Percentiles rank a stretch among this genome's conserved stretches.
phyloP scores from a whole-genome alignment of 1,140 invertebrate genomes.

The Antheraea mylitta region DNA sequence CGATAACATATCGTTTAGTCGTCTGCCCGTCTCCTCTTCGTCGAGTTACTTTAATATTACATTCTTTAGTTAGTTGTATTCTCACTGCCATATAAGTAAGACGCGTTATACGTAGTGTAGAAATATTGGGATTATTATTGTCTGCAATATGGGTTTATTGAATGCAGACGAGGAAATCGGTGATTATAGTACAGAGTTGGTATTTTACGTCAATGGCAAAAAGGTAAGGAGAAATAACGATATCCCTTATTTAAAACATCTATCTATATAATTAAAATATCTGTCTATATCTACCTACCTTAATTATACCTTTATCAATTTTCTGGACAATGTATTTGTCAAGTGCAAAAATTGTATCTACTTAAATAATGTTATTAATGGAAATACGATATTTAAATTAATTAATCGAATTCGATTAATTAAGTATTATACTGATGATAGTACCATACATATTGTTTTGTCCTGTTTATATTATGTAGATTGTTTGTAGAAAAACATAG shows the following conservation, averaged over 20 bases:
- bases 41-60: not conserved
- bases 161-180: conserved; percentile 51
- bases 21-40: not conserved
- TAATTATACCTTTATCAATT: not conserved
- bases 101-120: conserved; percentile 15
- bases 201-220: conserved; percentile 68
- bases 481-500: not conserved
- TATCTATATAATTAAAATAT: too few species aligned
- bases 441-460: not conserved
- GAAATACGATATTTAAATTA: too few species aligned
- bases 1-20: conserved; percentile 9
- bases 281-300: not conserved
- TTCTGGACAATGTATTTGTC: not conserved
- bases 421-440: not conserved
- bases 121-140: not conserved
- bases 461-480: too few species aligned
- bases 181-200: conserved; percentile 44
- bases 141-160: conserved; percentile 43
- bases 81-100: conserved; percentile 3
- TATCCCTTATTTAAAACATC: not conserved
- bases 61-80: not conserved
- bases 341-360: not conserved
- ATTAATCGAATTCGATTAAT: too few species aligned
- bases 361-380: not conserved
- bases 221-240: conserved; percentile 42